These are phyloP conservation scores for Albula goreensis DNA, from an alignment of 2,113 vertebrate species.

Conservation along the genomic window DNA sequence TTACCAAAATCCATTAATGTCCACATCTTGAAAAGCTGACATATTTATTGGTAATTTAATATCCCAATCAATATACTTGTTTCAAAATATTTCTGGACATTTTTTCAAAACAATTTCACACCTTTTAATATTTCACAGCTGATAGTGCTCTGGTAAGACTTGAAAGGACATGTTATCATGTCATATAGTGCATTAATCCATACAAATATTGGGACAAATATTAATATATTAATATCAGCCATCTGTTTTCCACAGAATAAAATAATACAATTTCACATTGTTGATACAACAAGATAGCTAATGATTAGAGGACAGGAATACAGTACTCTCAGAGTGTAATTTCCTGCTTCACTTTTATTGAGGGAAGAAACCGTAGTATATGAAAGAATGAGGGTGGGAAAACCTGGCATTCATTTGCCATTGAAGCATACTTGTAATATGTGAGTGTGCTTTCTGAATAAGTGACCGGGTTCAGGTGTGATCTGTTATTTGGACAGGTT, in stretches of 20 bases:
- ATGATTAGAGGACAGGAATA: background rate
- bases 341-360: background rate
- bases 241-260: background rate
- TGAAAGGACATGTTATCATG: too few species aligned
- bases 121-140: too few species aligned
- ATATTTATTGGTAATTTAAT: too few species aligned
- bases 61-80: too few species aligned
- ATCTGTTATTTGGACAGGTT: constrained; percentile 83
- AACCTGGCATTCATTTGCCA: background rate
- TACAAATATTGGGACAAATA: background rate
- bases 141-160: too few species aligned
- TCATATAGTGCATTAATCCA: too few species aligned
- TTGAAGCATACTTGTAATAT: constrained; percentile 13
- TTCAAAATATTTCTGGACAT: too few species aligned
- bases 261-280: background rate
- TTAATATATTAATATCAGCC: background rate
- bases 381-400: background rate
- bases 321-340: background rate
- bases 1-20: too few species aligned
- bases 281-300: background rate
- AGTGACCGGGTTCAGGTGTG: constrained; percentile 76
- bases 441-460: constrained; percentile 67
- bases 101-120: too few species aligned
- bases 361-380: background rate
- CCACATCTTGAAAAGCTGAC: too few species aligned